A percentile compares a stretch with the other conserved stretches of the same genome.
Evolutionary conservation across 2,113 vertebrate species (phyloP).

Genomic region (Corapipo altera): DNA sequence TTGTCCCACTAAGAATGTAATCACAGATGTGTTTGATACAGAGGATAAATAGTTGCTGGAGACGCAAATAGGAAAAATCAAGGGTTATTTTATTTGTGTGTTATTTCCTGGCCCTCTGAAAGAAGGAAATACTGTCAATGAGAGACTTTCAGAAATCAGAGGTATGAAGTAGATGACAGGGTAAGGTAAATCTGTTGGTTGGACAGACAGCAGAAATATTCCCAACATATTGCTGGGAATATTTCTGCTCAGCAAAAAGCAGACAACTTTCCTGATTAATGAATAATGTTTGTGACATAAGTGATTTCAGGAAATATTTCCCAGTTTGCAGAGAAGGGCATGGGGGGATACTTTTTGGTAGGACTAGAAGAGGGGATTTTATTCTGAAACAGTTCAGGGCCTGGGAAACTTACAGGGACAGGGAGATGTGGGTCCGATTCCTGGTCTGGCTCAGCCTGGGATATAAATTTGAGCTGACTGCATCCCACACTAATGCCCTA

Average conservation of each 20-base stretch:
- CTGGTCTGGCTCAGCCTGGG: neutral
- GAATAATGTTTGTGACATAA: neutral
- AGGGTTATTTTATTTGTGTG: neutral
- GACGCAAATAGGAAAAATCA: neutral
- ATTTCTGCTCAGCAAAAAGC: neutral
- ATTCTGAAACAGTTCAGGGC: neutral
- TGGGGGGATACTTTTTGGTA: neutral
- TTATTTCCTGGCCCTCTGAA: conserved; percentile 8
- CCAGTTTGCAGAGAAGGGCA: neutral
- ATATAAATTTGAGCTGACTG: neutral
- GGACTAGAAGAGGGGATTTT: neutral
- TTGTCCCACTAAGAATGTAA: neutral
- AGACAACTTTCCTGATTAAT: neutral
- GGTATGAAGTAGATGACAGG: neutral
- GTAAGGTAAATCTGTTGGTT: neutral
- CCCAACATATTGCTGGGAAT: neutral
- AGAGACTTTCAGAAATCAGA: neutral
- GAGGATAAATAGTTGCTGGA: neutral
- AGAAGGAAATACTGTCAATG: neutral
- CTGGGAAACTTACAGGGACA: neutral
- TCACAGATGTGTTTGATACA: neutral
- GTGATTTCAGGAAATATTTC: neutral
- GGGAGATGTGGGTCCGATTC: neutral
- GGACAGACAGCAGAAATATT: no score
- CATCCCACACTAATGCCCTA: neutral